These are phyloP conservation scores for Drosophila nigromelanica DNA, from an alignment of 1,140 invertebrate genomes.

Conservation along the genomic window DNA sequence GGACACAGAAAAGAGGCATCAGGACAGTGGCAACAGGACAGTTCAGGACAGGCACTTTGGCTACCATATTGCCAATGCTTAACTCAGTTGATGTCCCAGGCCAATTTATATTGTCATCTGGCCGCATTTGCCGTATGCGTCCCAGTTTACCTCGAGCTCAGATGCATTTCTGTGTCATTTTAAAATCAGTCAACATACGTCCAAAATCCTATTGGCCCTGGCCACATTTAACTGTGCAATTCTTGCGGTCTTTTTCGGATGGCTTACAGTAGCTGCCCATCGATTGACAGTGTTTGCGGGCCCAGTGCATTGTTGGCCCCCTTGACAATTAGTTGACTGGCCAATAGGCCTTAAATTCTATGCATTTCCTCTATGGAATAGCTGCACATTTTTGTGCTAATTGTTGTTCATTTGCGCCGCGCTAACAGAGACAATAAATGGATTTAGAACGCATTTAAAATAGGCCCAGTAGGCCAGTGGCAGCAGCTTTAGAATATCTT, in stretches of 20 bases:
- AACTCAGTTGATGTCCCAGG: slow-evolving; percentile 50
- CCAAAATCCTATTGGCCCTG: slow-evolving; percentile 30
- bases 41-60: slow-evolving; percentile 39
- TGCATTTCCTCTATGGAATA: background rate
- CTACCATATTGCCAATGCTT: slow-evolving; percentile 47
- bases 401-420: background rate
- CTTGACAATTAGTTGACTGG: slow-evolving; percentile 13
- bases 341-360: slow-evolving; percentile 1
- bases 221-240: slow-evolving; percentile 48
- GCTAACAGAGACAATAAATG: background rate
- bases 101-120: slow-evolving; percentile 74
- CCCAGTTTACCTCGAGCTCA: background rate
- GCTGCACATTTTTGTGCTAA: slow-evolving; percentile 1
- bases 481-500: background rate
- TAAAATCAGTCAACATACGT: slow-evolving; percentile 70
- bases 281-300: background rate
- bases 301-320: slow-evolving; percentile 1
- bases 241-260: slow-evolving; percentile 6
- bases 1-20: background rate
- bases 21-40: slow-evolving; percentile 29
- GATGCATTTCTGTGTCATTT: slow-evolving; percentile 28
- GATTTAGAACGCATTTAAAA: background rate
- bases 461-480: background rate
- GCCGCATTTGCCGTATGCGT: slow-evolving; percentile 20
- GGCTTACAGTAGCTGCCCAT: background rate